phyloP scores from a whole-genome alignment of 1,140 invertebrate genomes.

The Brachionus koreanus region DNA sequence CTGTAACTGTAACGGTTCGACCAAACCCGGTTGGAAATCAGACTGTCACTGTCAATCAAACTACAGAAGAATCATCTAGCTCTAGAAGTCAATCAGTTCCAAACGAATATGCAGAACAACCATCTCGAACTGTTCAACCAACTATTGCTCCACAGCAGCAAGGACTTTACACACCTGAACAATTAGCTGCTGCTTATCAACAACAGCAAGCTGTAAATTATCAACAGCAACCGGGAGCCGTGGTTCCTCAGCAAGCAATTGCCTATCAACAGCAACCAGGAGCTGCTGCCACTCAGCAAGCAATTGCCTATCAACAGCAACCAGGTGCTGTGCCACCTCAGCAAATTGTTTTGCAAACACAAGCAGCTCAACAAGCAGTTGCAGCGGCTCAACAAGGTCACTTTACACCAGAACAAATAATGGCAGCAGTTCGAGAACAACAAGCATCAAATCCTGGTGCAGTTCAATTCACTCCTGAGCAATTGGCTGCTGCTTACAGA shows the following conservation, averaged over 20 bases:
- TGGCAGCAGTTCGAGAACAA: neutral
- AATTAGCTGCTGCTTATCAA: slow-evolving; percentile 31
- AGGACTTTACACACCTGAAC: neutral
- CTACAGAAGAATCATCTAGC: neutral
- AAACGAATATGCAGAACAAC: neutral
- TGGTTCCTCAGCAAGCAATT: neutral
- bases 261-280: neutral
- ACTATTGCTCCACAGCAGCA: neutral
- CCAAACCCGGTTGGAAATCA: slow-evolving; percentile 12
- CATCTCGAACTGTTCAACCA: slow-evolving; percentile 24
- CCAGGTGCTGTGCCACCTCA: neutral
- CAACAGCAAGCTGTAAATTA: neutral
- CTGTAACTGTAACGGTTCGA: slow-evolving; percentile 10
- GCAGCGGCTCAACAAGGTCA: neutral
- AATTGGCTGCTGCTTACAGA: slow-evolving; percentile 10
- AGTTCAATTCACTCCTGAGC: neutral
- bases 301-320: neutral
- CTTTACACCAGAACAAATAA: neutral
- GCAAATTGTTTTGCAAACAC: neutral
- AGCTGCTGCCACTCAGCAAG: neutral
- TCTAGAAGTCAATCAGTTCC: neutral
- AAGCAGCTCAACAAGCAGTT: neutral
- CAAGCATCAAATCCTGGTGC: neutral
- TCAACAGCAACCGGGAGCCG: neutral
- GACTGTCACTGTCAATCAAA: neutral